Evolutionary conservation across 2,797 vertebrate species (phyloP).

Genomic region (Gobionotothen gibberifrons): DNA sequence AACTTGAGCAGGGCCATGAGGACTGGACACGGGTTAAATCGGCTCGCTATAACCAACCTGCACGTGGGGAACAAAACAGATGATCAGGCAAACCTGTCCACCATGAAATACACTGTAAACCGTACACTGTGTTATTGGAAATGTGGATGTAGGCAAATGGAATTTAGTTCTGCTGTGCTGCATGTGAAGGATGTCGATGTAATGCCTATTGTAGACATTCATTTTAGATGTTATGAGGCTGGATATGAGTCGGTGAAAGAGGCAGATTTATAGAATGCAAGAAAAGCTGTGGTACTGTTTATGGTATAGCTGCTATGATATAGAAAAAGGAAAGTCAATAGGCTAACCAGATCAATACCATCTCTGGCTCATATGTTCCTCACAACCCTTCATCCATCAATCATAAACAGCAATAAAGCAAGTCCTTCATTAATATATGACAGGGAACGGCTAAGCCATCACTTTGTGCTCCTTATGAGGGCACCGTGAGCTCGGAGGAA

Average conservation of each 20-base stretch:
- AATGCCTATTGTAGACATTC: conserved; percentile 3
- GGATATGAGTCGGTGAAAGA: conserved; percentile 29
- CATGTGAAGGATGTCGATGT: conserved; percentile 24
- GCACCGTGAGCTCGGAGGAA: not conserved
- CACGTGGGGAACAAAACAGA: conserved; percentile 43
- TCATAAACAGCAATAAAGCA: conserved; percentile 44
- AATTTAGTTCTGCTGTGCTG: conserved; percentile 29
- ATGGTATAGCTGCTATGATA: conserved; percentile 36
- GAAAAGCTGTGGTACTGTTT: conserved; percentile 28
- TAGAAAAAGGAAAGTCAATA: conserved; percentile 39
- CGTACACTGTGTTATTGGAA: conserved; percentile 37
- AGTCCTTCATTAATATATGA: conserved; percentile 28
- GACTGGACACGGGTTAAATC: conserved; percentile 91
- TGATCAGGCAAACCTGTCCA: conserved; percentile 53
- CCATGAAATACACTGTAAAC: conserved; percentile 35
- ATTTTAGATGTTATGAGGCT: conserved; percentile 25
- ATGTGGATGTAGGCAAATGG: conserved; percentile 3
- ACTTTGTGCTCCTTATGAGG: conserved; percentile 51
- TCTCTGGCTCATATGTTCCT: conserved; percentile 29
- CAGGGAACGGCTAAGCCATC: conserved; percentile 59
- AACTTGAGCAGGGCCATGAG: conserved; percentile 91
- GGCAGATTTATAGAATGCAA: conserved; percentile 52
- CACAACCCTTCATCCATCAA: conserved; percentile 49
- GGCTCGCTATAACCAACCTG: conserved; percentile 95
- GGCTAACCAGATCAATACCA: conserved; percentile 58